Evolutionary conservation across 2,113 vertebrate species (phyloP), one percentile per base, ranked within the genome.

Genomic region (Corythaixoides concolor): DNA sequence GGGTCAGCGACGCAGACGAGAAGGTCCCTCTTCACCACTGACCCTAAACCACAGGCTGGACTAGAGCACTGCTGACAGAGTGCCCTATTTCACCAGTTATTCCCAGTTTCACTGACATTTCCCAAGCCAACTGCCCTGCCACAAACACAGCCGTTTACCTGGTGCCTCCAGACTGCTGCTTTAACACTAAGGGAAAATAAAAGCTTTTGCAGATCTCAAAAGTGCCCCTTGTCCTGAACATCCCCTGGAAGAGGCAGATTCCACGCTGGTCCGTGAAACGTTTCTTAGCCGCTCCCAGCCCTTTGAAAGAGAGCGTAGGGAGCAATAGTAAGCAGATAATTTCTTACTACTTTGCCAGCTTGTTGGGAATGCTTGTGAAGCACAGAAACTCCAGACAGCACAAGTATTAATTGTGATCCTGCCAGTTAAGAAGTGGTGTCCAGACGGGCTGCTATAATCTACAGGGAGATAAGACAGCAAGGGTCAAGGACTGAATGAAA

Each of bases 401-500:
- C 85, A 24, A 84, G 90, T 0, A 26, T 69, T 73, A 79, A 52
- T 37, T 68, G 87, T 63, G 92, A 87, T 68, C 62, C 77, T 75
- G 76, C 76, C 56, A 60, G 64, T 47, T 78, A 45, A 79, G 72
- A 67, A 91, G 89, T 7, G 20, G 58, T 11, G 20, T 67, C 68
- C 94, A 87, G 87, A 66, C 8, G 2, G 30, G 60, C 28, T 88
- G 82, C 89, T 85, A 16, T 60, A 53, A 93, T 43, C 90, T 75
- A 62, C 58, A 22, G 75, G 83, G 90, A 92, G 88, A 82, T 83
- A 73, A 90, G 49, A 55, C 72, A 93, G 79, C 26, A 66, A 92
- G 86, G 90, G 88, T 85, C 92, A 94, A 85, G 88, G 88, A 69
- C 82, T 77, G 85, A 88, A 76, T 19, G 83, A 50, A 59, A 81